Conservation (phyloP, 2,888 invertebrate species). For the Rotaria socialis region DNA sequence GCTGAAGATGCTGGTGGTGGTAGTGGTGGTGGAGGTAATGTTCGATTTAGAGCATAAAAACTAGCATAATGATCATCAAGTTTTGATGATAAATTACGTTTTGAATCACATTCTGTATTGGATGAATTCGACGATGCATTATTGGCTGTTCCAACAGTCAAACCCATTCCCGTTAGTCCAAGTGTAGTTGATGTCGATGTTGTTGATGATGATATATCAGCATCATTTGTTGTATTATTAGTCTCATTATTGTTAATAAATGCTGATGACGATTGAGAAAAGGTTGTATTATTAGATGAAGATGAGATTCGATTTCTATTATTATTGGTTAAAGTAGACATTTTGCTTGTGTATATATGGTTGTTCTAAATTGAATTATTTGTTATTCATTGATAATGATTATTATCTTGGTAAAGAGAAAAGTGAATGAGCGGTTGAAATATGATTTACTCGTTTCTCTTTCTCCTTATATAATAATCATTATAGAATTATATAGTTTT, state of each 20-base stretch:
- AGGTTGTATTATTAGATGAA: not conserved
- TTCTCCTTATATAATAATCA: constrained; percentile 25
- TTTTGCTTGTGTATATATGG: constrained; percentile 29
- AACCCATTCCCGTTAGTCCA: not conserved
- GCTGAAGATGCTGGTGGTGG: not conserved
- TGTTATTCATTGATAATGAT: constrained; percentile 29
- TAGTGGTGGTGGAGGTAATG: not conserved
- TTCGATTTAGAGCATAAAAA: constrained; percentile 25
- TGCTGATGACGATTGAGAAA: not conserved
- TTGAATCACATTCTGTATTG: not conserved
- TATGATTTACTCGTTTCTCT: constrained; percentile 25
- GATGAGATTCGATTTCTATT: constrained; percentile 7
- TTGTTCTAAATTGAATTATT: constrained; percentile 23
- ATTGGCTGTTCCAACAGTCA: not conserved
- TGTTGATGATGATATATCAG: not conserved
- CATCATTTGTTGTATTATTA: not conserved
- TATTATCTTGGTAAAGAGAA: constrained; percentile 21
- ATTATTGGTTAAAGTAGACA: constrained; percentile 25
- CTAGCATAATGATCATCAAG: not conserved
- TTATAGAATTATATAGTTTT: constrained; percentile 1
- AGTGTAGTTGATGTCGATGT: not conserved
- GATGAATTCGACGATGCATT: not conserved
- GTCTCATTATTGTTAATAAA: constrained; percentile 5
- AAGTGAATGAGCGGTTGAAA: constrained; percentile 11
- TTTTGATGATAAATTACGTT: not conserved